Conservation (phyloP, 64 coral and sea anemone genomes). For the Montipora capricornis region DNA sequence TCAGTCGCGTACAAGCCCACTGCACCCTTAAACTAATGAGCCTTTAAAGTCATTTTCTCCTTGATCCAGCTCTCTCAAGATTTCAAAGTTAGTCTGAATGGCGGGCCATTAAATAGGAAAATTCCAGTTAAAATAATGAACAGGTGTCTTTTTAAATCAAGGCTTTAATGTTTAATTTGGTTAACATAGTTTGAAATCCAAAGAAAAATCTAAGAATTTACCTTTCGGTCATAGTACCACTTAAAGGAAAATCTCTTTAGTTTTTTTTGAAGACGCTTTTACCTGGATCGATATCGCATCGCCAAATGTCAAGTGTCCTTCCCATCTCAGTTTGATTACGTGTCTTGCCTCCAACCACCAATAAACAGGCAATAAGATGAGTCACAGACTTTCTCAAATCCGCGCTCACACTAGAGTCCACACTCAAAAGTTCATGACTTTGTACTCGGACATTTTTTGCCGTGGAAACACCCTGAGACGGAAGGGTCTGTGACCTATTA, state of each 20-base stretch:
- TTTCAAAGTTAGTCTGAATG: too few relatives aligned
- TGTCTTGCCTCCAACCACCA: constrained; percentile 85
- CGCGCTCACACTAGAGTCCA: background rate
- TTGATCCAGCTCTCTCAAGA: too few relatives aligned
- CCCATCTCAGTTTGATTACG: constrained; percentile 66
- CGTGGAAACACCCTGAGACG: constrained; percentile 21
- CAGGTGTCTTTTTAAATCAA: too few relatives aligned
- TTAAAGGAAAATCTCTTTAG: background rate
- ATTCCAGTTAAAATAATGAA: too few relatives aligned
- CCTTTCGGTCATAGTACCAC: too few relatives aligned
- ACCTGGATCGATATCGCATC: constrained; percentile 92
- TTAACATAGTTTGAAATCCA: background rate
- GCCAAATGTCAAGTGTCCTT: constrained; percentile 84
- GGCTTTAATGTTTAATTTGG: too few relatives aligned
- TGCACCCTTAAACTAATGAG: too few relatives aligned
- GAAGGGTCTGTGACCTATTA: constrained; percentile 41
- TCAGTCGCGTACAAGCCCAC: too few relatives aligned
- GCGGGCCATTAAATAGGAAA: too few relatives aligned
- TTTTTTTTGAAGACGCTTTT: background rate
- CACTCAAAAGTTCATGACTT: constrained; percentile 24
- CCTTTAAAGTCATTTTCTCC: too few relatives aligned
- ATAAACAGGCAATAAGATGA: constrained; percentile 61
- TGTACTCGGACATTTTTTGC: constrained; percentile 4
- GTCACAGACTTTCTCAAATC: constrained; percentile 22
- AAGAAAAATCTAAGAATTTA: background rate